Percentiles rank a stretch among this genome's conserved stretches.
Conservation (phyloP, 2,113 vertebrate species). For the Python bivittatus region DNA sequence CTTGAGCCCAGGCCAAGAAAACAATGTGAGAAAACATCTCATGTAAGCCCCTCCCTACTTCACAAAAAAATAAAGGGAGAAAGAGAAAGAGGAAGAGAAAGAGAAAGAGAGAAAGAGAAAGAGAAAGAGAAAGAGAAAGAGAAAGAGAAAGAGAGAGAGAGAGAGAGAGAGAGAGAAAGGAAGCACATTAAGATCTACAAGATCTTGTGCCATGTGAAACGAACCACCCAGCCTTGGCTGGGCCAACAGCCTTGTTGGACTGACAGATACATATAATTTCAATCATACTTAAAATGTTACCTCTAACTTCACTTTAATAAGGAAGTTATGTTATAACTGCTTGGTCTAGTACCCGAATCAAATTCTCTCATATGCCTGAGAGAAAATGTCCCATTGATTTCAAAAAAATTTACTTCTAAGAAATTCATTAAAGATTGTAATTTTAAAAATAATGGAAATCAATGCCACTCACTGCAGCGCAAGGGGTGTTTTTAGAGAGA, state of each 20-base stretch:
- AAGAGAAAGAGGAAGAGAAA: background rate
- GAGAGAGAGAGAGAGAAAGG: background rate
- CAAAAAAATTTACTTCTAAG: background rate
- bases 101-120: background rate
- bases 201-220: too few species aligned
- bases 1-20: background rate
- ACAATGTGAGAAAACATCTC: background rate
- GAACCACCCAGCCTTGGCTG: too few species aligned
- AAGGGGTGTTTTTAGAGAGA: background rate
- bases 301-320: background rate
- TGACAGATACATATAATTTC: background rate
- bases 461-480: background rate
- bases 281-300: background rate
- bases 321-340: background rate
- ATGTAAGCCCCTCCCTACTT: background rate
- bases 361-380: background rate
- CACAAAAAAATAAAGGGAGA: background rate
- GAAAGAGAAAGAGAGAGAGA: background rate
- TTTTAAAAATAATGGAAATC: constrained; percentile 5
- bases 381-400: background rate
- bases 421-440: background rate
- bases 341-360: background rate
- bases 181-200: background rate
- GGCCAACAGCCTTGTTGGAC: background rate
- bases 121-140: background rate